Conservation (phyloP, 1,140 invertebrate genomes). For the Drosophila ananassae region DNA sequence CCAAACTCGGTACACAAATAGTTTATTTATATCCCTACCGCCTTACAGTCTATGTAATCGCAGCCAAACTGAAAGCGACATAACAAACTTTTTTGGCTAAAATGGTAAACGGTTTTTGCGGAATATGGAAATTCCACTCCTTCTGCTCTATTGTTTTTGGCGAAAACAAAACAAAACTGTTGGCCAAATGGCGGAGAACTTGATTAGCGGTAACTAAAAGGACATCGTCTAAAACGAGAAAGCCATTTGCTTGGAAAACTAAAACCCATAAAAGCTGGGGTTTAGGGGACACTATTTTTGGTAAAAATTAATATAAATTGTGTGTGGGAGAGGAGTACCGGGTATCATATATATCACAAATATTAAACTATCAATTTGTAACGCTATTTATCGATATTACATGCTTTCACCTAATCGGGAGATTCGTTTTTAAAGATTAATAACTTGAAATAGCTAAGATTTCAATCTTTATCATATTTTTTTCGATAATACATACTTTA, state of each 20-base stretch:
- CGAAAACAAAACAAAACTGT: constrained; percentile 13
- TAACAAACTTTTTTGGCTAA: constrained; percentile 19
- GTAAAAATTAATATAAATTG: too few species aligned
- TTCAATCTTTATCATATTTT: too few species aligned
- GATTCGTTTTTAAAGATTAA: too few species aligned
- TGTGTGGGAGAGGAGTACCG: too few species aligned
- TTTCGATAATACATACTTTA: too few species aligned
- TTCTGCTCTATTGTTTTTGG: not conserved
- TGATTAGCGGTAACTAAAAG: constrained; percentile 14
- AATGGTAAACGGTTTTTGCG: constrained; percentile 1
- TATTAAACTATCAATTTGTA: too few species aligned
- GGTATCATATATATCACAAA: too few species aligned
- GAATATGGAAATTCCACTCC: constrained; percentile 20
- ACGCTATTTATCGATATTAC: too few species aligned
- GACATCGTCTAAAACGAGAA: not conserved
- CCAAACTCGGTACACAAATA: constrained; percentile 11
- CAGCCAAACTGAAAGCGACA: constrained; percentile 30
- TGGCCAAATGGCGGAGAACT: constrained; percentile 14
- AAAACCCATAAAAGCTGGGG: too few species aligned
- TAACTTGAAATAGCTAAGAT: too few species aligned
- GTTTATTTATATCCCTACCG: not conserved
- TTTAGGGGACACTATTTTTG: too few species aligned
- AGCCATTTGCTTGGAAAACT: not conserved
- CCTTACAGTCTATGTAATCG: not conserved
- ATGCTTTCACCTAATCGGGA: too few species aligned